Evolutionary conservation across 2,888 invertebrate genomes (phyloP).

Genomic region (Bursaphelenchus okinawaensis): DNA sequence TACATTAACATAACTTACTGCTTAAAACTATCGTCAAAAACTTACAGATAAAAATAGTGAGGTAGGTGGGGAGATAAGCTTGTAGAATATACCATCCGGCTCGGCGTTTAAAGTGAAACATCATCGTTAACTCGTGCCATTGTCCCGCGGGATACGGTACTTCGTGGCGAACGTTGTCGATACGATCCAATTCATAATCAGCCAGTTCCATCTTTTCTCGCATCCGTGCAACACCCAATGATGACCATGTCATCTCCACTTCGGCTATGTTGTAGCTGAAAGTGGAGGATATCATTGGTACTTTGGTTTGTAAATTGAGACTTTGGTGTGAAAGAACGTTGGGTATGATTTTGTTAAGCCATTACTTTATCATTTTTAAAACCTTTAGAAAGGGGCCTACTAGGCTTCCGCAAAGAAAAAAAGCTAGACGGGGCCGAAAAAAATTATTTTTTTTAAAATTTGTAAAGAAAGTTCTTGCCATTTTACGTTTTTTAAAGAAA

Average conservation of each 20-base stretch:
- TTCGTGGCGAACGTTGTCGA: conserved; percentile 40
- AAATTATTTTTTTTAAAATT: too few species aligned
- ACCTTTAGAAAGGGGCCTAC: too few species aligned
- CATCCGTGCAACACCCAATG: conserved; percentile 52
- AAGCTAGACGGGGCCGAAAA: too few species aligned
- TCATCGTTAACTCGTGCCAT: conserved; percentile 57
- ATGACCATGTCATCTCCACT: conserved; percentile 54
- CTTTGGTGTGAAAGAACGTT: background rate
- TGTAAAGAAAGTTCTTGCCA: too few species aligned
- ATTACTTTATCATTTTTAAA: too few species aligned
- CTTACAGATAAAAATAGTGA: conserved; percentile 57
- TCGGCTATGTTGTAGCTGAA: conserved; percentile 57
- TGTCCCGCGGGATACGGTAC: conserved; percentile 57
- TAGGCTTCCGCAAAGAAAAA: too few species aligned
- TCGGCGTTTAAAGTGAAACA: conserved; percentile 53
- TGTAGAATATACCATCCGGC: conserved; percentile 57
- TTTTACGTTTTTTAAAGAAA: too few species aligned
- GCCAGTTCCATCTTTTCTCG: conserved; percentile 57
- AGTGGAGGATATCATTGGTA: background rate
- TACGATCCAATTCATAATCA: conserved; percentile 53
- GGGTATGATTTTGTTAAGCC: too few species aligned
- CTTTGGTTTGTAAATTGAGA: background rate
- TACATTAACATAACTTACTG: too few species aligned
- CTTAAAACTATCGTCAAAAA: conserved; percentile 19
- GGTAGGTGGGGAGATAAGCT: conserved; percentile 53